Evolutionary conservation across 2,113 vertebrate genomes (phyloP).

Genomic region (Petaurus breviceps): DNA sequence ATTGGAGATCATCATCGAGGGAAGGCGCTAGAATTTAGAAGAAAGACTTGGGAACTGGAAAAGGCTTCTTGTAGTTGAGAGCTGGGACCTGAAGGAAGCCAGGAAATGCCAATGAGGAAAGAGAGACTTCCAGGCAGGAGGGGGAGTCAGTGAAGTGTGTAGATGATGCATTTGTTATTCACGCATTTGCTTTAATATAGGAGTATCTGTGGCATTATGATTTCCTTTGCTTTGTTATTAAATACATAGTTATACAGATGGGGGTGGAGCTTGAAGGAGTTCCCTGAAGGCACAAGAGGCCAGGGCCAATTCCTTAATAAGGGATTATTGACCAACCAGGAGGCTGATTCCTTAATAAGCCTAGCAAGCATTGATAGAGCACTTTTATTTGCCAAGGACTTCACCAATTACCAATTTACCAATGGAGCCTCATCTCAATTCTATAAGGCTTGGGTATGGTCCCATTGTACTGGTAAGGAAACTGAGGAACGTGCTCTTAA

Average conservation of each 20-base stretch:
- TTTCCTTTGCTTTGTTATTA: not conserved
- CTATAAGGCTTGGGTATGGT: not conserved
- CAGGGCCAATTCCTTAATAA: not conserved
- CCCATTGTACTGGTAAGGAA: not conserved
- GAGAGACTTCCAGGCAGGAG: not conserved
- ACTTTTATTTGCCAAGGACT: not conserved
- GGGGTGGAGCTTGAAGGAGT: not conserved
- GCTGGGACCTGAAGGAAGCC: not conserved
- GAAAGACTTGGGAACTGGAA: not conserved
- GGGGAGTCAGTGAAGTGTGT: not conserved
- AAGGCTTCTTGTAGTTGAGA: not conserved
- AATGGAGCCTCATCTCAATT: not conserved
- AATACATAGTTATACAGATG: not conserved
- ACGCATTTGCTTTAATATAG: not conserved
- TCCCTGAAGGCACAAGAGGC: not conserved
- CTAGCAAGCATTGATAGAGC: not conserved
- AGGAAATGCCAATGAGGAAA: not conserved
- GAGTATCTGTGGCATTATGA: not conserved
- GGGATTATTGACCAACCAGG: not conserved
- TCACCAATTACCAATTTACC: not conserved
- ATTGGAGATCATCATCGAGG: not conserved
- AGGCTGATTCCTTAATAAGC: not conserved
- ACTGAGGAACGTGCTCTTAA: too few relatives aligned
- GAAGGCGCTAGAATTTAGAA: not conserved
- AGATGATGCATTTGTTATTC: not conserved